Evolutionary conservation across 2,888 invertebrate species (phyloP), one percentile per base, ranked within the genome.

Genomic region (Dugesia japonica): DNA sequence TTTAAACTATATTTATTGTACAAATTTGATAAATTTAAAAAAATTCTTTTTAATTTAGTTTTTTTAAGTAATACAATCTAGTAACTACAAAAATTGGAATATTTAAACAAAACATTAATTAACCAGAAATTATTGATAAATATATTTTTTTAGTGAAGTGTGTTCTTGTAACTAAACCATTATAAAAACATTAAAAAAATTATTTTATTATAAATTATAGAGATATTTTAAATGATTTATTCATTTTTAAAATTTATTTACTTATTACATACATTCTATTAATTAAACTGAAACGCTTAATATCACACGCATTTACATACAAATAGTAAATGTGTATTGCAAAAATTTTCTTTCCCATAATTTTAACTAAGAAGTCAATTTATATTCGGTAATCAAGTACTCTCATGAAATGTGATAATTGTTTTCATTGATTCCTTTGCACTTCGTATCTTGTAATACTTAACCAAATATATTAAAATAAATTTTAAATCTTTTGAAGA

Each of bases 341-440:
- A 56, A 56, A n/a, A 56, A 56, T 56, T 56, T 56, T 23, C 56
- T 56, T 56, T 56, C 56, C 56, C 56, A 56, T 56, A 56, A 56
- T 56, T 56, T 20, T 23, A n/a, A 56, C 56, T 20, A 56, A 56
- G 20, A 56, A 56, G 56, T 56, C 56, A 56, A 56, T 56, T 56
- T 56, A 56, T 56, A 56, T 56, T 56, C 56, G 56, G 56, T 56
- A 56, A 56, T 56, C 56, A 56, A 56, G 56, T 56, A 56, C 56
- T 56, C 31, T 31, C 56, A 56, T 56, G 56, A 56, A 56, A 56
- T 56, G 56, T 56, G 23, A 56, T 20, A 56, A 23, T 56, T 56
- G 56, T 56, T 56, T 56, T 56, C n/a, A 56, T 56, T 56, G 56
- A 56, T 56, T 56, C 56, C 56, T n/a, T n/a, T 56, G 56, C 56